Base-by-base conservation (phyloP, 2,888 invertebrate species). In the Linyphia triangularis region DNA sequence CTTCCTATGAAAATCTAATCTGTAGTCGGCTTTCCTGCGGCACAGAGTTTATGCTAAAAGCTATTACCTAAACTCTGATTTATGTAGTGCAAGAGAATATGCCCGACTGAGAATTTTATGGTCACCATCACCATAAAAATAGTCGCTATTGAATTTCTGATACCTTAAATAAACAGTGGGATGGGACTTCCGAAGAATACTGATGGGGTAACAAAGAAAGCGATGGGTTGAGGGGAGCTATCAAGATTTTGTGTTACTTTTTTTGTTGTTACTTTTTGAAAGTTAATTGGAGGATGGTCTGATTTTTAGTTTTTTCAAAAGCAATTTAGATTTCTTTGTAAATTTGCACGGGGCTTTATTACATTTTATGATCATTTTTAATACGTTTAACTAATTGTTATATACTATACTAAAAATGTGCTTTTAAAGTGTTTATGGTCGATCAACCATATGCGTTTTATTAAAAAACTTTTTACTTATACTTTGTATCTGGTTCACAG, bases 61-160 rank as follows among this genome's bases (percentile, higher is more conserved):
- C 78, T 79, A 79, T 79, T 79, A 79, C 65, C 78, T 33, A 79
- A 79, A 65, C 78, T 51, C 37, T 82, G 81, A 82, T 82, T 82
- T 82, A 82, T 82, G 69, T 82, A 67, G 70, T 70, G 61, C 59
- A 59, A 70, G 59, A 82, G 70, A 70, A 82, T 82, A 82, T 82
- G 81, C 81, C 70, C 28, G 59, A 16, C 51, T 37, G 59, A 13
- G 81, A 61, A 61, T 82, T 82, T 82, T 82, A 82, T 70, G 70
- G 59, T 82, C 70, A 61, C 57, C 70, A 82, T 82, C 70, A 82
- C 30, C 70, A 70, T 82, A 82, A 82, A 79, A 82, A 82, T 70
- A 33, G 43, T 30, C 59, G 59, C 59, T 70, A 82, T 82, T 82
- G 81, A 82, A 82, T 82, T 82, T 70, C 70, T 59, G 70, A 82